Evolutionary conservation across 92 coral and sea anemone genomes (phyloP), one percentile per base, ranked within the genome.

Genomic region (Ricordea florida): DNA sequence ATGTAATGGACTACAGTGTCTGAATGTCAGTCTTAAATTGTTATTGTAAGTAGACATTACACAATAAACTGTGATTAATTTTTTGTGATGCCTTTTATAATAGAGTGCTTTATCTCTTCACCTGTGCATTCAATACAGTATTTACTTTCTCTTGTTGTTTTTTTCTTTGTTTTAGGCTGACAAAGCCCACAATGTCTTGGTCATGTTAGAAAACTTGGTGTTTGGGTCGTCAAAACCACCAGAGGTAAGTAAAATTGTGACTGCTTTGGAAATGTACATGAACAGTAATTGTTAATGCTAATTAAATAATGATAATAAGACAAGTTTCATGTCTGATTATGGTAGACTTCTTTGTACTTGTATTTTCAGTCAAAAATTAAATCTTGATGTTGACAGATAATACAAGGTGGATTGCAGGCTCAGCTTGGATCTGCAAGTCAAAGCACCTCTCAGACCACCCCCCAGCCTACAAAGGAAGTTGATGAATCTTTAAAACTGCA

Each of bases 161-260:
- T 41, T 31, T 20, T 46, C n/a, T 32, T 4, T 45, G n/a, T 29
- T 47, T 28, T 63, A 94, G 98, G 91, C 94, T 41, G 98, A 94
- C 41, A 94, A 94, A 74, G 98, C 93, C 57, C 73, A 87, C 40
- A 90, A 45, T 69, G 87, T 94, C 32, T 50, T 91, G 36, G 62
- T 75, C 60, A 62, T 89, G 62, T 44, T 94, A 24, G 98, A 94
- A 76, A 88, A 62, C 69, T 10, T 82, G 63, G 42, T 91, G 63
- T 75, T 74, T 58, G 93, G 90, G 30, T 60, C 77, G 43, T 80
- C 57, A 56, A 82, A 82, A 66, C 43, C 77, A 36, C 64, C 76
- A 3, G 92, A 87, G 92, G 92, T 87, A 34, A 36, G 9, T 18
- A 8, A 64, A n/a, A n/a, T n/a, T n/a, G n/a, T n/a, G n/a, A n/a